Base-by-base conservation (phyloP, 2,797 vertebrate genomes). In the Rhincodon typus region DNA sequence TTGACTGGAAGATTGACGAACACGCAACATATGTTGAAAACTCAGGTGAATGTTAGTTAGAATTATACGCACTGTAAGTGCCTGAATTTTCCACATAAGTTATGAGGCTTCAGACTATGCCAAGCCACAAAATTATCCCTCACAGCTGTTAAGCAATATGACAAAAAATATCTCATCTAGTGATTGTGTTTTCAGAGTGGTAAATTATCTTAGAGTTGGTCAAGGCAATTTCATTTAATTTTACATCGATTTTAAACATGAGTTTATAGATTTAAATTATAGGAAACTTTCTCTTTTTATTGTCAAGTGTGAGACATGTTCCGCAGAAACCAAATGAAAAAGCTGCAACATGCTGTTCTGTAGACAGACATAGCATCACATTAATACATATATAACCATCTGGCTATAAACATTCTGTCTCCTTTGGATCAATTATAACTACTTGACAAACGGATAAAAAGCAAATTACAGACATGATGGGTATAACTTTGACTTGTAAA, bases 281-380 rank as follows among this genome's bases (percentile, higher is more conserved):
- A 23, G 82, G 23, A 84, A 84, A 46, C 38, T 5, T 87, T 87
- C n/a, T 46, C 42, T 53, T 27, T 53, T 87, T 87, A 50, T 50
- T 88, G 86, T 88, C 86, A 88, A 88, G 86, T 88, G 86, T 30
- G 25, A 88, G 86, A 88, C 50, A 3, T 88, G 86, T 57, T 88
- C 86, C 30, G 21, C 46, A 27, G 86, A 88, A 88, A 27, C 46
- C 50, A 88, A 88, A 88, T 88, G 25, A 53, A 88, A 87, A 84
- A 84, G 82, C 82, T 46, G 38, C 82, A 84, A 46, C 82, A 46
- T 84, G 86, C 86, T 88, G 86, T 53, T 88, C 50, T 4, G 50
- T 57, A 57, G 86, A 53, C 50, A 88, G 86, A 57, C 86, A 88
- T 34, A 88, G 50, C 86, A 17, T 62, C 30, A n/a, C 57, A 62